Percentiles rank a stretch among this genome's conserved stretches.
phyloP scores from a whole-genome alignment of 2,888 invertebrate species.

The Aspidiotus rigidus region DNA sequence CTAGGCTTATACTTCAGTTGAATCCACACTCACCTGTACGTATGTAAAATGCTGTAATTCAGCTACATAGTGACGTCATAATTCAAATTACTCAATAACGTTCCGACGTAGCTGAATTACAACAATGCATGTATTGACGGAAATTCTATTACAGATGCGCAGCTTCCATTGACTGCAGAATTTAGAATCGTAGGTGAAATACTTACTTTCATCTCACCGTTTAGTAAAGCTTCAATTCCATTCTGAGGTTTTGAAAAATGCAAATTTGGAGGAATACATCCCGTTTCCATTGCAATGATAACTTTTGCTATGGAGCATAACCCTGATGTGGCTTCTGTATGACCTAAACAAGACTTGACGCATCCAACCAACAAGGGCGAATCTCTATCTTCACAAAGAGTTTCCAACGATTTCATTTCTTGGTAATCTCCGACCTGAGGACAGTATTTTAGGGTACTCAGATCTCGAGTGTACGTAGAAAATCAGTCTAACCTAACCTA shows the following conservation, averaged over 20 bases:
- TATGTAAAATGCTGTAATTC: no score
- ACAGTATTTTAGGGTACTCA: neutral
- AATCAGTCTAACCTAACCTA: no score
- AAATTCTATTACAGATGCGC: neutral
- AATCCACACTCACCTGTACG: no score
- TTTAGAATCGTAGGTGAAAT: neutral
- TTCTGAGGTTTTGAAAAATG: constrained; percentile 39
- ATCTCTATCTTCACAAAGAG: constrained; percentile 31
- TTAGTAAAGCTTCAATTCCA: constrained; percentile 37
- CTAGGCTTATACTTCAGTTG: no score
- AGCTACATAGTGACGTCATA: constrained; percentile 1
- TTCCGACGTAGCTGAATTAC: neutral
- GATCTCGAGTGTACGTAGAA: neutral
- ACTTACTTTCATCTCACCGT: constrained; percentile 39
- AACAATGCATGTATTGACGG: neutral
- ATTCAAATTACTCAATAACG: neutral
- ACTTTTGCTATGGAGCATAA: constrained; percentile 47
- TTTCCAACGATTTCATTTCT: constrained; percentile 78
- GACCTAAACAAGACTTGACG: constrained; percentile 54
- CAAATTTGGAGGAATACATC: constrained; percentile 40
- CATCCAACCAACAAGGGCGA: constrained; percentile 50
- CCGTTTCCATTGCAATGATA: constrained; percentile 39
- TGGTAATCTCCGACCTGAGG: constrained; percentile 42
- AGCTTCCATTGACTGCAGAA: neutral
- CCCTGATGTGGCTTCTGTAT: constrained; percentile 48